Base-by-base conservation (phyloP, 2,113 vertebrate species). In the Hyaena hyaena region DNA sequence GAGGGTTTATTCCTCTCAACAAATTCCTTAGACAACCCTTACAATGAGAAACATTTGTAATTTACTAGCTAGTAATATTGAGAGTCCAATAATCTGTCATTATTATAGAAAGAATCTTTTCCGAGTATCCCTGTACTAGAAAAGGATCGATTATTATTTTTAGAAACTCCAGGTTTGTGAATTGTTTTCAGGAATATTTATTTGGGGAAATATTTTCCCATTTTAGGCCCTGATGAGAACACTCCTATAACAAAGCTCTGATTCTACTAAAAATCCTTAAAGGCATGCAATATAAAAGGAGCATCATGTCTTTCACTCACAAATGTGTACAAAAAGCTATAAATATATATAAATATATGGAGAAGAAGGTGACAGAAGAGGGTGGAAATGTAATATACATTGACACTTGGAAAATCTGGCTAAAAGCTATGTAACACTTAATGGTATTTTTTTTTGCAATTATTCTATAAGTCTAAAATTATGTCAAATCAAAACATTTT, bases 91-190 rank as follows among this genome's bases (percentile, higher is more conserved):
- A 73, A 92, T 90, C 23, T 76, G 3, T 94, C 65, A 73, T 66
- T 96, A 87, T 93, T 76, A 88, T 63, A 88, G 31, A 66, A 93
- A 91, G 10, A 35, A 92, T n/a, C 6, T 81, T 82, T 93, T 92
- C 66, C 61, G 35, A 92, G 61, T 81, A 48, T 15, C 19, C 87
- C 4, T 81, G 7, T 81, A 48, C 76, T 53, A 92, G 88, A 28
- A 97, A 95, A 96, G 10, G 6, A 14, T 93, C 6, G 80, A 26
- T 66, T 86, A 88, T n/a, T 92, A 79, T 73, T 50, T 69, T 43
- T 81, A 28, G 35, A 80, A 74, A 82, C 15, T 88, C 11, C 58
- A 24, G 7, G 3, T 77, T 93, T 85, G 16, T 90, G 10, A 86
- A 87, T 45, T 77, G 3, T 68, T 96, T 96, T 50, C 0, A 93